Evolutionary conservation across 2,113 vertebrate species (phyloP).

Genomic region (Ploceus nigricollis): DNA sequence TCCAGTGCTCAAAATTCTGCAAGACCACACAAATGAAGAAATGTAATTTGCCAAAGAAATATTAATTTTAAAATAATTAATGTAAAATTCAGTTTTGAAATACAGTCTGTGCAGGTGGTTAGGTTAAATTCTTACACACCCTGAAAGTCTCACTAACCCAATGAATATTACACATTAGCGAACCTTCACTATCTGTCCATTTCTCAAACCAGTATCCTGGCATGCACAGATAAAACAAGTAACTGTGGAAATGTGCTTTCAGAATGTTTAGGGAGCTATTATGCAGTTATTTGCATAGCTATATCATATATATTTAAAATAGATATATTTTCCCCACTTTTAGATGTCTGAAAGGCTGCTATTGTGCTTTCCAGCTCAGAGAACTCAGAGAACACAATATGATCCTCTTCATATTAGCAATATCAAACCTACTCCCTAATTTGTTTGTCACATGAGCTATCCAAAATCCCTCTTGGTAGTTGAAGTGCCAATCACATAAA

Average conservation of each 20-base stretch:
- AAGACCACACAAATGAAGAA: not conserved
- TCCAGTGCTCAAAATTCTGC: not conserved
- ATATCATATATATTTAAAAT: not conserved
- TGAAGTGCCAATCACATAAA: not conserved
- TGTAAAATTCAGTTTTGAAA: not conserved
- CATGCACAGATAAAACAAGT: not conserved
- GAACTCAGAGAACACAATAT: not conserved
- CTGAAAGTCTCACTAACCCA: not conserved
- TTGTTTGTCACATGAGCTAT: not conserved
- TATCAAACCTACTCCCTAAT: not conserved
- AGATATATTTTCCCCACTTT: not conserved
- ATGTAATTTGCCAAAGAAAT: not conserved
- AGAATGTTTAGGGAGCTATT: not conserved
- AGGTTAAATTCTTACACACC: not conserved
- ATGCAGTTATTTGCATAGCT: not conserved
- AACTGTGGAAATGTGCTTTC: not conserved
- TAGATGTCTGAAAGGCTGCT: not conserved
- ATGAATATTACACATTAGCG: not conserved
- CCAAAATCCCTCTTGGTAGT: not conserved
- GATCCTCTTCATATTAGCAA: not conserved
- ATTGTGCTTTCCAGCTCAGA: not conserved
- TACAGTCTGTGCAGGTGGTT: not conserved
- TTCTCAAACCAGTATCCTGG: not conserved
- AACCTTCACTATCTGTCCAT: not conserved
- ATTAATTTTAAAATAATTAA: not conserved